Evolutionary conservation across 2,888 invertebrate genomes (phyloP), one percentile per base, ranked within the genome.

Genomic region (Tiphia femorata): DNA sequence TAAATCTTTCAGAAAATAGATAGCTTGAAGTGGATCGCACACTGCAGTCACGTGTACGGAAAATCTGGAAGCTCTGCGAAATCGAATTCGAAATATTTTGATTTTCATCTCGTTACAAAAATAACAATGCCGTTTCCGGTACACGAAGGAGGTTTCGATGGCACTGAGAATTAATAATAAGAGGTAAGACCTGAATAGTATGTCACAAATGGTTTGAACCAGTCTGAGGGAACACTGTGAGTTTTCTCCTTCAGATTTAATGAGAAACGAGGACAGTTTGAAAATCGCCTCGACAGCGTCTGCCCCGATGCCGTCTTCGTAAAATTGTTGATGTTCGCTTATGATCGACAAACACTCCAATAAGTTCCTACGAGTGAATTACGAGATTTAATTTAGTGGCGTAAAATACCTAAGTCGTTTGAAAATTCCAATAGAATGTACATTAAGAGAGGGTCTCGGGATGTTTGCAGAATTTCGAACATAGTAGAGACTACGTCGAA

Each of bases 271-370:
- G 35, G 64, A 47, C 4, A 66, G 37, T 19, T 64, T 60, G 37
- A 73, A 8, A 12, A 75, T 65, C 1, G 63, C 44, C 1, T 58
- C 62, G 12, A 65, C 43, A 2, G 58, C 67, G 1, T 58, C 51
- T 7, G 29, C 41, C 0, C 65, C 72, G 8, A 63, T 23, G 19
- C 53, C 54, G 38, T 55, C 52, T 20, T 64, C 62, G 17, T 75
- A 73, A 30, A 74, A 74, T 8, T 52, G 49, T 12, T 43, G 50
- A 16, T 62, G 21, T 0, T 16, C 40, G 33, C 55, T 64, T 7
- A 64, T 8, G 8, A 56, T 40, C 0, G 35, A 40, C 6, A 75
- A 38, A 20, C 62, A 58, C 10, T 63, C 42, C 29, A 72, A 56
- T 14, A 62, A 16, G 4, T 42, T 3, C 8, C 71, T 72, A 27